phyloP scores from a whole-genome alignment of 2,888 invertebrate species.

The Fragum sueziense region DNA sequence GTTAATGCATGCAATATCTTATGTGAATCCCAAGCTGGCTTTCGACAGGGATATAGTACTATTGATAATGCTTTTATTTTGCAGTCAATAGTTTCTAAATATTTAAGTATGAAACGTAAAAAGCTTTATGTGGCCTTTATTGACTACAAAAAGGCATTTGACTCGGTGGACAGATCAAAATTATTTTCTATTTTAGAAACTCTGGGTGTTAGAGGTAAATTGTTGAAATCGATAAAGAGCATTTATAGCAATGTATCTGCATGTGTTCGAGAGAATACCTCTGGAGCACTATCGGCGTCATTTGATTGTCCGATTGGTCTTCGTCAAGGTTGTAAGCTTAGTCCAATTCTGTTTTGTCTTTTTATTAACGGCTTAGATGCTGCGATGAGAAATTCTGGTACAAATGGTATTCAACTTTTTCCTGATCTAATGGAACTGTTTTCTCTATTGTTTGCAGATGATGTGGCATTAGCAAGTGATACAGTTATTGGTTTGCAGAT shows the following conservation, averaged over 20 bases:
- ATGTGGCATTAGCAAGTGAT: slow-evolving; percentile 42
- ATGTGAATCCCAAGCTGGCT: slow-evolving; percentile 6
- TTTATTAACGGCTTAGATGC: slow-evolving; percentile 26
- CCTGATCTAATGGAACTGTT: slow-evolving; percentile 27
- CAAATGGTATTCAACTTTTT: slow-evolving; percentile 30
- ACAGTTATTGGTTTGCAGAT: slow-evolving; percentile 42
- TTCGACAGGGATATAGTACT: slow-evolving; percentile 21
- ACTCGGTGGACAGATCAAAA: slow-evolving; percentile 35
- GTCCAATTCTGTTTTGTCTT: slow-evolving; percentile 26
- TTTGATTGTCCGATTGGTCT: slow-evolving; percentile 33
- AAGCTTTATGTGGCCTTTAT: slow-evolving; percentile 36
- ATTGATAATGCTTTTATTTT: slow-evolving; percentile 36
- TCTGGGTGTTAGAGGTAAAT: slow-evolving; percentile 22
- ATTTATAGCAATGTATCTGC: slow-evolving; percentile 24
- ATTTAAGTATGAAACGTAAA: slow-evolving; percentile 24
- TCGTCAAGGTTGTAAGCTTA: slow-evolving; percentile 34
- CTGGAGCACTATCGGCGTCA: background rate
- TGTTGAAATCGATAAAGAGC: background rate
- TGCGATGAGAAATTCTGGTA: background rate
- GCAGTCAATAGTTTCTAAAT: slow-evolving; percentile 23
- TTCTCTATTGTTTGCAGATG: slow-evolving; percentile 50
- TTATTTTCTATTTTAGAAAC: slow-evolving; percentile 19
- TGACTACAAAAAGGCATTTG: slow-evolving; percentile 37
- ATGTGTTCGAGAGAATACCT: slow-evolving; percentile 21
- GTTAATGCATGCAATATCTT: slow-evolving; percentile 17